Evolutionary conservation across 1,140 invertebrate genomes (phyloP).

Genomic region (Babylonia areolata): DNA sequence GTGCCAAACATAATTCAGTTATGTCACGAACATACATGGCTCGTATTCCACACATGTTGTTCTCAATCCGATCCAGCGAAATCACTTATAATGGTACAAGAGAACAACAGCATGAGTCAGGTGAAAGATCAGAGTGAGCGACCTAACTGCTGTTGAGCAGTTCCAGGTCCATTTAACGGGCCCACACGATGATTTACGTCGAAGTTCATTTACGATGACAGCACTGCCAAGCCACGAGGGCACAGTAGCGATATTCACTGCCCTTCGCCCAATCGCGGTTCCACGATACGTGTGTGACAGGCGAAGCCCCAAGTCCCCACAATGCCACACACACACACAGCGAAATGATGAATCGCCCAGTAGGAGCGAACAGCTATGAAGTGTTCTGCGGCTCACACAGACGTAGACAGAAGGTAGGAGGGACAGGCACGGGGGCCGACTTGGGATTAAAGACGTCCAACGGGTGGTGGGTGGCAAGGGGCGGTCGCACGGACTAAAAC

Average conservation of each 20-base stretch:
- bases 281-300: not conserved
- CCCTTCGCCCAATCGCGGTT: not conserved
- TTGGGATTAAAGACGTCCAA: constrained; percentile 16
- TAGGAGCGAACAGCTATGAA: too few relatives aligned
- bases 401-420: not conserved
- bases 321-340: not conserved
- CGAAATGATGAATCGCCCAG: not conserved
- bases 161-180: not conserved
- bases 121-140: not conserved
- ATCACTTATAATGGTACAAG: not conserved
- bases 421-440: not conserved
- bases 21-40: not conserved
- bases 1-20: not conserved
- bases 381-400: not conserved
- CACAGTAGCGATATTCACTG: not conserved
- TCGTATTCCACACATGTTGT: not conserved
- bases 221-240: not conserved
- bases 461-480: too few relatives aligned
- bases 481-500: too few relatives aligned
- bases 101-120: not conserved
- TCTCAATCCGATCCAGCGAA: not conserved
- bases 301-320: not conserved
- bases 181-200: not conserved
- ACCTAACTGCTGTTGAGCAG: not conserved
- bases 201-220: not conserved